Evolutionary conservation across 2,113 vertebrate species (phyloP).

Genomic region (Glareola pratincola): DNA sequence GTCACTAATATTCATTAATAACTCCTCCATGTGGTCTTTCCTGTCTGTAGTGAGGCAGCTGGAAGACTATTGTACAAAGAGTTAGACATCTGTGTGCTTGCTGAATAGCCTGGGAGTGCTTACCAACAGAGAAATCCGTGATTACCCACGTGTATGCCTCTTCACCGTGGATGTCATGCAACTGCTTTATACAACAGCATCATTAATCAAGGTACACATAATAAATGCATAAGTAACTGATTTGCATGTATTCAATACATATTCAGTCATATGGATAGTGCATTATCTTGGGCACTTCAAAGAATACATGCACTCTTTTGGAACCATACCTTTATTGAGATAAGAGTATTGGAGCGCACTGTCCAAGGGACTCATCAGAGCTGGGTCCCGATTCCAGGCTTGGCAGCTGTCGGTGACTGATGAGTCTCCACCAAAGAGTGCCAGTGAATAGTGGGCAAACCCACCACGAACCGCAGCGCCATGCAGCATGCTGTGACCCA

Average conservation of each 20-base stretch:
- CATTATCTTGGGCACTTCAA: not conserved
- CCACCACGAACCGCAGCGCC: accelerated
- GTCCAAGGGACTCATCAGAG: not conserved
- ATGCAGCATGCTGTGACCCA: accelerated
- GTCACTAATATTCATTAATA: not conserved
- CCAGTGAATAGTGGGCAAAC: not conserved
- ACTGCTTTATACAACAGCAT: not conserved
- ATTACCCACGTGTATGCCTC: not conserved
- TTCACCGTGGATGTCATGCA: not conserved
- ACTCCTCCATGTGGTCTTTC: not conserved
- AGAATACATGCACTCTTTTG: not conserved
- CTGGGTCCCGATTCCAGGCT: not conserved
- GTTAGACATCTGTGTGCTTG: not conserved
- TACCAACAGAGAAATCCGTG: not conserved
- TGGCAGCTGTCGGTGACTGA: not conserved
- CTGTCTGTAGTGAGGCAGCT: not conserved
- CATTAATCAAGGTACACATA: not conserved
- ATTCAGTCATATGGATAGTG: not conserved
- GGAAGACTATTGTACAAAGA: not conserved
- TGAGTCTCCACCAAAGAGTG: not conserved
- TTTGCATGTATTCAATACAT: not conserved
- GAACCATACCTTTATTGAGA: not conserved
- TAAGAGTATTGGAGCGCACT: not conserved
- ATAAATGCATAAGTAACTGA: not conserved
- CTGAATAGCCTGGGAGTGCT: not conserved